Conservation (phyloP, 2,888 invertebrate species). For the Pseudanteris insignis region DNA sequence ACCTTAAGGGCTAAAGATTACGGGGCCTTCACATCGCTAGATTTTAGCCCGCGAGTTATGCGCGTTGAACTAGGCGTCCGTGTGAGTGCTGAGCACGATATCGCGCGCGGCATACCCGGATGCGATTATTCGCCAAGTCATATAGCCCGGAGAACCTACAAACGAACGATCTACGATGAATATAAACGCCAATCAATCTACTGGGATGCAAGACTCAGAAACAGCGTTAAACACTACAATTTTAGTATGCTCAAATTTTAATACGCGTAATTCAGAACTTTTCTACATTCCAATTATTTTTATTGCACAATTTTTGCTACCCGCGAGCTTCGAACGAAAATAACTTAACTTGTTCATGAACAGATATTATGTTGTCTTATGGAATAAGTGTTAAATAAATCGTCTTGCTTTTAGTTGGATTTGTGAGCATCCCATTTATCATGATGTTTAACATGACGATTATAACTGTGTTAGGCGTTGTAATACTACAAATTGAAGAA, state of each 20-base stretch:
- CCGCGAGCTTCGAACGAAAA: too few species aligned
- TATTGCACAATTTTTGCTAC: too few species aligned
- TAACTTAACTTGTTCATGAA: too few species aligned
- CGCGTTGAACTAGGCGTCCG: constrained; percentile 22
- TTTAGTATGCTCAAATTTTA: constrained; percentile 14
- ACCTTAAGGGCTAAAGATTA: constrained; percentile 63
- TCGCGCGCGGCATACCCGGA: constrained; percentile 34
- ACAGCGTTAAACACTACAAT: constrained; percentile 25
- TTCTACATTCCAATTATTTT: too few species aligned
- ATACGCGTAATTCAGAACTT: too few species aligned
- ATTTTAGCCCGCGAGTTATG: constrained; percentile 48
- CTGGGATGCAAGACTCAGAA: constrained; percentile 18
- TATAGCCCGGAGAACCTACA: constrained; percentile 19
- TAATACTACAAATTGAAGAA: too few species aligned
- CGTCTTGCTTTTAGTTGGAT: too few species aligned
- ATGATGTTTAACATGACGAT: too few species aligned
- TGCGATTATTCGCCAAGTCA: constrained; percentile 38
- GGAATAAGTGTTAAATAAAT: too few species aligned
- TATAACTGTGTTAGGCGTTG: too few species aligned
- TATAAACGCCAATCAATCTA: constrained; percentile 34
- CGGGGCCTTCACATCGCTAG: constrained; percentile 57
- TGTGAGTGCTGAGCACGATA: constrained; percentile 25
- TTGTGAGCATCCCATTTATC: too few species aligned
- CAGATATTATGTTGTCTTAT: too few species aligned
- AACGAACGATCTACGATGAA: constrained; percentile 33